Conservation (phyloP, 2,113 vertebrate species). For the Anguilla rostrata region DNA sequence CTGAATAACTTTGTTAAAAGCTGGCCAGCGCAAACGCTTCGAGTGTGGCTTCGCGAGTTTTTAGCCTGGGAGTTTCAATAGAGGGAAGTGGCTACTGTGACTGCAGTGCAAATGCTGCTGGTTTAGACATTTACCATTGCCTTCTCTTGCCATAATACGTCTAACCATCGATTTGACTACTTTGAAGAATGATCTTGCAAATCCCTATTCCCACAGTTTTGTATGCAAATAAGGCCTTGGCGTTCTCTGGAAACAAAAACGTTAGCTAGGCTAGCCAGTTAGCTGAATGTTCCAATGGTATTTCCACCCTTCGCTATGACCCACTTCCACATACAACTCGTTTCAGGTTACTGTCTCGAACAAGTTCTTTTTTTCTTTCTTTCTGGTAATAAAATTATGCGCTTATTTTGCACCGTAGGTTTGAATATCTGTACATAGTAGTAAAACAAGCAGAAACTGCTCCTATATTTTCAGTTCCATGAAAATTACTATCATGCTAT, state of each 20-base stretch:
- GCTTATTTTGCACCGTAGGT: not conserved
- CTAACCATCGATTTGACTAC: not conserved
- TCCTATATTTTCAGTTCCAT: not conserved
- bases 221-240: not conserved
- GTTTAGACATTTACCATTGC: not conserved
- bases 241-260: not conserved
- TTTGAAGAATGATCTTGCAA: conserved; percentile 1
- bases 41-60: not conserved
- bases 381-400: not conserved
- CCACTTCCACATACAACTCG: conserved; percentile 6
- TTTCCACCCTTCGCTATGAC: not conserved
- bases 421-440: not conserved
- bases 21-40: not conserved
- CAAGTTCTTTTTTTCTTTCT: not conserved
- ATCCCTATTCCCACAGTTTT: not conserved
- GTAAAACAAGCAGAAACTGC: not conserved
- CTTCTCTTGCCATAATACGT: not conserved
- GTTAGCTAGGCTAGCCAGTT: conserved; percentile 6
- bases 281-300: not conserved
- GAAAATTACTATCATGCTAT: not conserved
- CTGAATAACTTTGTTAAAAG: conserved; percentile 1
- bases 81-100: not conserved
- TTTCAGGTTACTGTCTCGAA: not conserved
- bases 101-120: not conserved
- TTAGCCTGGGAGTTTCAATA: not conserved